Percentiles rank a stretch among this genome's conserved stretches.
Evolutionary conservation across 2,797 vertebrate species (phyloP).

Genomic region (Craterocephalus amniculus): DNA sequence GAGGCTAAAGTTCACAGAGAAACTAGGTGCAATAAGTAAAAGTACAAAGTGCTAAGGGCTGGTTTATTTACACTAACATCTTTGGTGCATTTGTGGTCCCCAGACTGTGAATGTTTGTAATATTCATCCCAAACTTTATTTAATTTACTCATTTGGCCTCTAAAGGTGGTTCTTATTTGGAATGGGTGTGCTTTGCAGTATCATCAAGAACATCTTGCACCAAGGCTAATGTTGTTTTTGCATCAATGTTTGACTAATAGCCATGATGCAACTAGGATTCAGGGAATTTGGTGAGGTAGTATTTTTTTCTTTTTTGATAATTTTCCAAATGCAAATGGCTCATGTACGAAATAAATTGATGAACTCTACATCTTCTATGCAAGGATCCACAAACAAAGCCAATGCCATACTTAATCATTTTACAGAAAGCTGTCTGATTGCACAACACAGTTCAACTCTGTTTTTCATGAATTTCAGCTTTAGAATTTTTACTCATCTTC

Average conservation of each 20-base stretch:
- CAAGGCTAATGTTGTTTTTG: not conserved
- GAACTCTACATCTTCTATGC: not conserved
- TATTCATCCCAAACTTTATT: conserved; percentile 21
- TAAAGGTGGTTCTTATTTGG: conserved; percentile 9
- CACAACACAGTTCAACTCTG: not conserved
- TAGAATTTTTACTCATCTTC: not conserved
- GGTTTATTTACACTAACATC: conserved; percentile 46
- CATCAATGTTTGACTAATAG: not conserved
- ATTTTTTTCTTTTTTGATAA: not conserved
- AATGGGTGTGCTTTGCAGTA: conserved; percentile 4
- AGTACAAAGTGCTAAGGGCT: conserved; percentile 30
- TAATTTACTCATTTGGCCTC: conserved; percentile 2
- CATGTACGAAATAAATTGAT: not conserved
- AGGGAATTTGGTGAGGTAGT: not conserved
- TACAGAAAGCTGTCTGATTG: not conserved
- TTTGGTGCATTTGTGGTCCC: conserved; percentile 18
- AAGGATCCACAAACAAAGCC: not conserved
- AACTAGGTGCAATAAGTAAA: conserved; percentile 31
- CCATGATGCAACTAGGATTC: too few relatives aligned
- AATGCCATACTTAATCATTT: not conserved
- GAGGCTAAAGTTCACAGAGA: conserved; percentile 43
- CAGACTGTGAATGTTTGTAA: conserved; percentile 19
- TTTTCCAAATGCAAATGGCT: too few relatives aligned
- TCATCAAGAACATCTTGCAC: not conserved
- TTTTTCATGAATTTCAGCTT: conserved; percentile 1